phyloP scores from a whole-genome alignment of 2,797 vertebrate genomes.

The Epinephelus coioides region DNA sequence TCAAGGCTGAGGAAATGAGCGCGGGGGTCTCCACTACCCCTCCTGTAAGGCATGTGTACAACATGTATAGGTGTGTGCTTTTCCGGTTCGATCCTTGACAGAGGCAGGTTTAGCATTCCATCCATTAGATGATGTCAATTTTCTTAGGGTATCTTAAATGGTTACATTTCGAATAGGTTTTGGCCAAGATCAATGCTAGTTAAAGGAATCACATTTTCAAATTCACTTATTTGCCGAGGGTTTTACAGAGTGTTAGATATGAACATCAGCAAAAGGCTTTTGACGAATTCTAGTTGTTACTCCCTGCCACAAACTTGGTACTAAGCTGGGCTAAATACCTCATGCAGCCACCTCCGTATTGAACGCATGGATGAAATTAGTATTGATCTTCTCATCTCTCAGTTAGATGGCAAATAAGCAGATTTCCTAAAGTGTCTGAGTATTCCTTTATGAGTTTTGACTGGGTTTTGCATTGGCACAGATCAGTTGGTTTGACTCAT shows the following conservation, averaged over 20 bases:
- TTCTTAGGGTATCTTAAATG: neutral
- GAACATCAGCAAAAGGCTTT: neutral
- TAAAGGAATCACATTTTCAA: neutral
- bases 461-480: neutral
- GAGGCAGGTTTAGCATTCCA: neutral
- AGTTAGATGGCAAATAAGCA: constrained; percentile 38
- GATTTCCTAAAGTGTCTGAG: constrained; percentile 29
- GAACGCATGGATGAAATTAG: constrained; percentile 35
- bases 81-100: neutral
- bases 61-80: neutral
- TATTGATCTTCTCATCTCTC: constrained; percentile 48
- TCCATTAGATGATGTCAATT: neutral
- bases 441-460: neutral
- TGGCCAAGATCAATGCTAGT: neutral
- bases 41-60: constrained; percentile 13
- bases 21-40: neutral
- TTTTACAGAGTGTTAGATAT: neutral
- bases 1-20: constrained; percentile 51
- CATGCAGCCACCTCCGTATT: constrained; percentile 26
- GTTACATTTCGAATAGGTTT: neutral
- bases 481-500: neutral
- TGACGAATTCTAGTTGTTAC: neutral
- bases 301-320: constrained; percentile 2
- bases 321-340: constrained; percentile 44
- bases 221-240: too few relatives aligned